Conservation (phyloP, 1,140 invertebrate genomes). For the Conus betulinus region DNA sequence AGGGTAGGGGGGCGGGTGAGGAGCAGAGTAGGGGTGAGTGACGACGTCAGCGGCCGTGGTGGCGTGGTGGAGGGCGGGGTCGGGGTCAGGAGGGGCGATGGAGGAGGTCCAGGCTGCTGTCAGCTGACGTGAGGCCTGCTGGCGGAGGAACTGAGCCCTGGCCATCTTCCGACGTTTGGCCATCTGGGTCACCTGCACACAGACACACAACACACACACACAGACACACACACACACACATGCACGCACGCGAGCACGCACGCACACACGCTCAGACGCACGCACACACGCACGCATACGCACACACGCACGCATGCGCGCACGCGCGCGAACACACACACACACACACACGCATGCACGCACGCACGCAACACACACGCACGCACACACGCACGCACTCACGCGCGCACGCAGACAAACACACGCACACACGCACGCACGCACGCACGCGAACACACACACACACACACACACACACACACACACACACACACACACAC, state of each 20-base stretch:
- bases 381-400: neutral
- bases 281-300: neutral
- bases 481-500: neutral
- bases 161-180: neutral
- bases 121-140: neutral
- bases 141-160: neutral
- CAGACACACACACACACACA: neutral
- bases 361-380: no score
- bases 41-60: neutral
- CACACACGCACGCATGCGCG: neutral
- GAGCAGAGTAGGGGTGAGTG: neutral
- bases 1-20: neutral
- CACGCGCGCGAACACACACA: neutral
- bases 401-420: neutral
- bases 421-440: neutral
- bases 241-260: neutral
- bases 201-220: neutral
- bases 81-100: neutral
- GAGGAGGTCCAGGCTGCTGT: neutral
- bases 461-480: conserved; percentile 10
- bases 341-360: neutral
- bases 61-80: neutral
- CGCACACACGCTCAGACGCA: neutral
- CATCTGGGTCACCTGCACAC: neutral
- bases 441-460: conserved; percentile 2